Base-by-base conservation (phyloP, 2,113 vertebrate genomes). In the Nettapus auritus region DNA sequence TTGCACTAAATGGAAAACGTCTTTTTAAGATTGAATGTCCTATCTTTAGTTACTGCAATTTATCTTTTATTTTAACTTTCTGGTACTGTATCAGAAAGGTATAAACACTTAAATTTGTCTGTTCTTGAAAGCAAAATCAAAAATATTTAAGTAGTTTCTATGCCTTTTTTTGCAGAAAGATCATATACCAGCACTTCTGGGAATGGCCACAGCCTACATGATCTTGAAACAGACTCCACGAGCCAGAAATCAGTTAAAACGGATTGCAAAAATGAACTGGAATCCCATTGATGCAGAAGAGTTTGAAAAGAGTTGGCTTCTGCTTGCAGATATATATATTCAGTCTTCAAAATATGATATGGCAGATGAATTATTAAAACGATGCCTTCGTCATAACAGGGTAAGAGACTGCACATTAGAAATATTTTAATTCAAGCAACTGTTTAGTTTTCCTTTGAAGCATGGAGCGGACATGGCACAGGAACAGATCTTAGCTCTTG, bases 271-370 rank as follows among this genome's bases (percentile, higher is more conserved):
- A 97, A 99, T 99, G 99, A 99, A 97, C 97, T 99, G 99, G 99
- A 99, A 98, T 97, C 97, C 98, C 36, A 86, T 98, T 23, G 99
- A 99, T 90, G 99, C 99, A 8, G 99, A 99, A 46, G 99, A 99
- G 88, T 99, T 99, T 95, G 99, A 99, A 97, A 99, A 99, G 98
- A 99, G 99, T 96, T 99, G 99, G 99, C 97, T 99, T 86, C 98
- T 99, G 16, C 98, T 99, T 96, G 99, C 99, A 48, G 99, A 99
- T 96, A 99, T 99, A 96, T 99, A 99, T 96, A 99, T 99, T 97
- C 99, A 99, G 50, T 99, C 99, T 16, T 98, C 98, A 92, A 99
- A 99, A 97, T 99, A 99, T 0, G 99, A 99, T 98, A 98, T 99
- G 98, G 99, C 99, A 1, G 98, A 98, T 63, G 99, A 99, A 82